A percentile compares a stretch with the other conserved stretches of the same genome.
Evolutionary conservation across 2,113 vertebrate species (phyloP).

Genomic region (Ancistrus triradiatus): DNA sequence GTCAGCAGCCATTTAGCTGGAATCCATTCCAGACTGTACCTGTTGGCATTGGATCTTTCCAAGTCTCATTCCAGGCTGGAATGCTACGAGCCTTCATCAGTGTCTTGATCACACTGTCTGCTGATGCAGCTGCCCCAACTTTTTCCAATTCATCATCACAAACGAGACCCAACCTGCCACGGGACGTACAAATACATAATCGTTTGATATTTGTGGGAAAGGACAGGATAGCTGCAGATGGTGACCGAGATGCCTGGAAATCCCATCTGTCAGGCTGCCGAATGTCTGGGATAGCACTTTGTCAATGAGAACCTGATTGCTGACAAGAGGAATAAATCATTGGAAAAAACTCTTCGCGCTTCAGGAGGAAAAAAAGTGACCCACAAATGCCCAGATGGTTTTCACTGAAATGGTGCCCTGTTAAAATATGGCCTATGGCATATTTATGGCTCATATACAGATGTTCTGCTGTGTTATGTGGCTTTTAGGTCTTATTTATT

Average conservation of each 20-base stretch:
- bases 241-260: slow-evolving; percentile 58
- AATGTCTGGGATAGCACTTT: slow-evolving; percentile 60
- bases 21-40: slow-evolving; percentile 35
- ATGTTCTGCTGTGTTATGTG: slow-evolving; percentile 38
- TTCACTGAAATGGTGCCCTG: slow-evolving; percentile 51
- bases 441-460: slow-evolving; percentile 41
- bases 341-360: slow-evolving; percentile 59
- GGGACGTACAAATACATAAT: slow-evolving; percentile 51
- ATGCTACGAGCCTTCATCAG: slow-evolving; percentile 10
- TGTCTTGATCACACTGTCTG: slow-evolving; percentile 31
- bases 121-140: slow-evolving; percentile 54
- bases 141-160: slow-evolving; percentile 49
- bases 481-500: slow-evolving; percentile 23
- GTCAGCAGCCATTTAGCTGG: slow-evolving; percentile 19
- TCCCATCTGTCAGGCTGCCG: slow-evolving; percentile 43
- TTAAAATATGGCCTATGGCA: slow-evolving; percentile 45
- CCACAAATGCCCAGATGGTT: slow-evolving; percentile 55
- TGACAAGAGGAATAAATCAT: slow-evolving; percentile 55
- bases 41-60: slow-evolving; percentile 16
- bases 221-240: slow-evolving; percentile 54
- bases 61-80: slow-evolving; percentile 18
- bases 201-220: slow-evolving; percentile 32
- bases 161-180: slow-evolving; percentile 40
- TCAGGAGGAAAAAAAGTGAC: slow-evolving; percentile 52
- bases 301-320: slow-evolving; percentile 52